Conservation (phyloP, 2,888 invertebrate species). For the Pinctada fucata region DNA sequence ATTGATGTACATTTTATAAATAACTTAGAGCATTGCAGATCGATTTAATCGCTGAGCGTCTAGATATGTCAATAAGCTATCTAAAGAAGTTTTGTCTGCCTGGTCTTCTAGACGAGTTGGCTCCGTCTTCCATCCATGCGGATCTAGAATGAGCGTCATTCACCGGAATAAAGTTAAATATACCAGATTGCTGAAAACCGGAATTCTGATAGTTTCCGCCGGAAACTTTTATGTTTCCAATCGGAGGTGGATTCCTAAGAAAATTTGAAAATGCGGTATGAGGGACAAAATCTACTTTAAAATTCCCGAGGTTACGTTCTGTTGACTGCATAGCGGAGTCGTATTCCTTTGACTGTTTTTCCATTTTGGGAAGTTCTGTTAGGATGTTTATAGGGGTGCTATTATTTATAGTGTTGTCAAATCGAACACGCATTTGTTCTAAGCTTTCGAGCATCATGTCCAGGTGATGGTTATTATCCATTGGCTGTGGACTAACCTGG, state of each 20-base stretch:
- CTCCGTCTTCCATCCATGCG: neutral
- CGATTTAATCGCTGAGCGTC: too few relatives aligned
- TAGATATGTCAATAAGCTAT: neutral
- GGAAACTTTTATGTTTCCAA: constrained; percentile 31
- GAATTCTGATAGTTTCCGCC: neutral
- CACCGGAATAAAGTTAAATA: neutral
- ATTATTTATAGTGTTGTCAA: constrained; percentile 48
- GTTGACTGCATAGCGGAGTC: constrained; percentile 47
- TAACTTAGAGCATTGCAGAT: too few relatives aligned
- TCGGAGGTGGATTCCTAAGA: constrained; percentile 31
- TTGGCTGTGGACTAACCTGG: constrained; percentile 42
- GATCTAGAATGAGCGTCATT: neutral
- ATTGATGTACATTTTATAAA: too few relatives aligned
- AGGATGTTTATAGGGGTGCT: constrained; percentile 48
- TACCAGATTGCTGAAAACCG: neutral
- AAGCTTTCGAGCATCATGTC: constrained; percentile 48
- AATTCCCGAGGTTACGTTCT: constrained; percentile 28
- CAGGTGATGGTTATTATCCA: constrained; percentile 49
- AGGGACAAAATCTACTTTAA: constrained; percentile 49
- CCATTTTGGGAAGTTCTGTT: constrained; percentile 46
- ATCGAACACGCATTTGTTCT: constrained; percentile 46
- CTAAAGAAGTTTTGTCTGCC: neutral
- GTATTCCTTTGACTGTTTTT: constrained; percentile 50
- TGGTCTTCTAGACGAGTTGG: neutral
- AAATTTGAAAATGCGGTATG: constrained; percentile 38